Base-by-base conservation (phyloP, 2,888 invertebrate genomes). In the Sinodicranocentrus sp. region DNA sequence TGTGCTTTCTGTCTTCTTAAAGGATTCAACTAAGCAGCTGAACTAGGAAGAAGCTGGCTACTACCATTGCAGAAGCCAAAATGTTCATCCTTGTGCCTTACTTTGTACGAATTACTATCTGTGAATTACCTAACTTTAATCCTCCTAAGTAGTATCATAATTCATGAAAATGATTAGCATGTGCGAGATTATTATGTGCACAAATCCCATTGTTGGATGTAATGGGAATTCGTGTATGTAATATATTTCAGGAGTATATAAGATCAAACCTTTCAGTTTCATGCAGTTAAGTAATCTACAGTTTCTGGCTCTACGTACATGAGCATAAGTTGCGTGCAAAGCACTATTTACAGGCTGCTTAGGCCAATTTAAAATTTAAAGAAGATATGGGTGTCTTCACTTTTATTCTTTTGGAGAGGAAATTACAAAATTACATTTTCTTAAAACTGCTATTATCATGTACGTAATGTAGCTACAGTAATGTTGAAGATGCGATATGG, bases 1-100 rank as follows among this genome's bases (percentile, higher is more conserved):
- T 78, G 70, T 70, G 8, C 28, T 61, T 44, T 78, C 70, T 70
- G 78, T 70, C 44, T 43, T 77, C 59, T 15, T 59, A 28, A 25
- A 59, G 23, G 43, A 57, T 67, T 68, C 23, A 68, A 67, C 25
- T 54, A 65, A 10, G 33, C 8, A 13, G 23, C 43, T 21, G 17
- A 15, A n/a, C 44, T 17, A 15, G 44, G 26, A 57, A 26, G 28
- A 52, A 57, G 19, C 68, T 1, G 44, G 28, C n/a, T n/a, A n/a
- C n/a, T n/a, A n/a, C n/a, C n/a, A n/a, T 57, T 19, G 13, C 1
- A 19, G 59, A 17, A 59, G 15, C n/a, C n/a, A 65, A 63, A 67
- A 26, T 57, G 54, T n/a, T n/a, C n/a, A n/a, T n/a, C n/a, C n/a
- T n/a, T n/a, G n/a, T n/a, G n/a, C n/a, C n/a, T n/a, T n/a, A n/a